phyloP scores from a whole-genome alignment of 2,888 invertebrate genomes.

The Graphium colonna region DNA sequence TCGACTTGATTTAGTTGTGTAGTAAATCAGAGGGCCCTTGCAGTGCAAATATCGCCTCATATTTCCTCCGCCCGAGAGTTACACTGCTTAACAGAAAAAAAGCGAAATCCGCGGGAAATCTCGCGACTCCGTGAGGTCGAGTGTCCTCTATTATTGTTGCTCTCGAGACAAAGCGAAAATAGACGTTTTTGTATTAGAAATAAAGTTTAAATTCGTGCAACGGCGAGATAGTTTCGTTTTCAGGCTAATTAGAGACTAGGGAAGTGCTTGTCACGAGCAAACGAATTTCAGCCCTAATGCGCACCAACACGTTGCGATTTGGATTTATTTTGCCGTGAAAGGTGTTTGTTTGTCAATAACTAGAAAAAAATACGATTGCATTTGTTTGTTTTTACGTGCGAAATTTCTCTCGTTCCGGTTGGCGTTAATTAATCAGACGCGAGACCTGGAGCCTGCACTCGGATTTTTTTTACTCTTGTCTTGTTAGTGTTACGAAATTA shows the following conservation, averaged over 20 bases:
- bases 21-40: too few species aligned
- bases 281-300: constrained; percentile 46
- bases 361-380: constrained; percentile 32
- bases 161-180: constrained; percentile 27
- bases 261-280: constrained; percentile 37
- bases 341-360: constrained; percentile 30
- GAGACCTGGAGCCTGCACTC: background rate
- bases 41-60: constrained; percentile 1
- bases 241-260: constrained; percentile 71
- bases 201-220: constrained; percentile 38
- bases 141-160: constrained; percentile 66
- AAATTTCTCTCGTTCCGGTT: constrained; percentile 17
- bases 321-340: constrained; percentile 19
- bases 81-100: constrained; percentile 32
- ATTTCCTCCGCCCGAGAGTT: constrained; percentile 9
- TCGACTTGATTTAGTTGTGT: too few species aligned
- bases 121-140: constrained; percentile 64
- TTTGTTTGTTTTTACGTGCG: constrained; percentile 28
- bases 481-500: constrained; percentile 1
- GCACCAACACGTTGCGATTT: constrained; percentile 29
- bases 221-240: constrained; percentile 50
- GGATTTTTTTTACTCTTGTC: background rate
- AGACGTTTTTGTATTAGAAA: constrained; percentile 34
- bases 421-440: constrained; percentile 13
- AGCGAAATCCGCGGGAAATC: constrained; percentile 55